Percentiles rank a stretch among this genome's conserved stretches.
phyloP scores from a whole-genome alignment of 2,797 vertebrate species.

The Dryobates pubescens region DNA sequence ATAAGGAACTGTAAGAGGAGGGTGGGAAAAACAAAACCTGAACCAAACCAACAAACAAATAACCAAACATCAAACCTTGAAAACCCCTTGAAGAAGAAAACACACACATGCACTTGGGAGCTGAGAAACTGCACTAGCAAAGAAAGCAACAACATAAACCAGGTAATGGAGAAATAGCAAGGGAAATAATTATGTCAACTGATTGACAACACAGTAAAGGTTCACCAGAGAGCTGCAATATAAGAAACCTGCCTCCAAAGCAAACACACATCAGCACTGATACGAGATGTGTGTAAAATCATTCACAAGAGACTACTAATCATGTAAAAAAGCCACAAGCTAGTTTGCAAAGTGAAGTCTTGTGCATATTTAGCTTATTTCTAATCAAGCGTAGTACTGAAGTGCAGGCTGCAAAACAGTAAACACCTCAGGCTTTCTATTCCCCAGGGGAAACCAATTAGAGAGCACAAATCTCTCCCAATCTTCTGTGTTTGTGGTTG shows the following conservation, averaged over 20 bases:
- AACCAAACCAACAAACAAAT: background rate
- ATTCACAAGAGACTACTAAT: background rate
- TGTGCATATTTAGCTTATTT: background rate
- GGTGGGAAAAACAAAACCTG: background rate
- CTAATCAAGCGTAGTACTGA: background rate
- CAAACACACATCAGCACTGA: background rate
- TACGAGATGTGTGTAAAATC: background rate
- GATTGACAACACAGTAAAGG: background rate
- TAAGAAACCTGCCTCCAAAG: background rate
- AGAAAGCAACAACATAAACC: background rate
- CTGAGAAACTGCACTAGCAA: background rate
- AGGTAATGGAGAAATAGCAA: background rate
- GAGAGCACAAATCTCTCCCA: accelerated
- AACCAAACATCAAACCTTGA: background rate
- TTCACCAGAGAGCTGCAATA: background rate
- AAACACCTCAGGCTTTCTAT: background rate
- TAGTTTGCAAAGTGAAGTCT: background rate
- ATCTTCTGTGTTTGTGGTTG: background rate
- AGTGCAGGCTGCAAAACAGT: background rate
- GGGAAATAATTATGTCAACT: background rate
- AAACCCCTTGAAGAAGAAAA: background rate
- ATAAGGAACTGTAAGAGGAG: background rate
- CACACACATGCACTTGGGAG: background rate
- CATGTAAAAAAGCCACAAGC: background rate
- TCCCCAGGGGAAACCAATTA: background rate